A percentile compares a stretch with the other conserved stretches of the same genome.
Evolutionary conservation across 2,888 invertebrate species (phyloP).

Genomic region (Hermaeophaga mercurialis): DNA sequence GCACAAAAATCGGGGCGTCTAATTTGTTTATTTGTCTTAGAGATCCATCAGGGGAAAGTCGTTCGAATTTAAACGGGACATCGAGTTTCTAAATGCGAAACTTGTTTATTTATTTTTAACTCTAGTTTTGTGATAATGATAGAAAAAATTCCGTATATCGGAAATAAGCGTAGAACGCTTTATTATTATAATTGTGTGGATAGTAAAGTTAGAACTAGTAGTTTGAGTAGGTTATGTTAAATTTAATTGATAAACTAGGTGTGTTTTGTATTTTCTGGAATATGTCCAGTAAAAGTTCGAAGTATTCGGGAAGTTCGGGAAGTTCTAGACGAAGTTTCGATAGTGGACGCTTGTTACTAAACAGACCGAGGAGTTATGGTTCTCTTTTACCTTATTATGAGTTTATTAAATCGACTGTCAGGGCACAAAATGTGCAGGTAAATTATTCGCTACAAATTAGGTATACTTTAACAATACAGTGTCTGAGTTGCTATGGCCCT

Average conservation of each 20-base stretch:
- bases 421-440: slow-evolving; percentile 47
- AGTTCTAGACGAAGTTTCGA: slow-evolving; percentile 39
- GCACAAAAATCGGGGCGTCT: too few relatives aligned
- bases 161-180: background rate
- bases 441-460: too few relatives aligned
- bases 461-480: too few relatives aligned
- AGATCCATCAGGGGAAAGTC: too few relatives aligned
- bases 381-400: slow-evolving; percentile 68
- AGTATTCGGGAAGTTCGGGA: slow-evolving; percentile 26
- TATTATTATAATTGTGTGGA: slow-evolving; percentile 12
- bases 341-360: slow-evolving; percentile 47
- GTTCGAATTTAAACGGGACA: too few relatives aligned
- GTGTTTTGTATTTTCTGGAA: slow-evolving; percentile 9
- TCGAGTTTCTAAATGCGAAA: too few relatives aligned
- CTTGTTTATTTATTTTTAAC: slow-evolving; percentile 1
- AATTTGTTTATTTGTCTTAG: too few relatives aligned
- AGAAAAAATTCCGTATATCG: background rate
- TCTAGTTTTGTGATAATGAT: slow-evolving; percentile 10
- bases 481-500: too few relatives aligned
- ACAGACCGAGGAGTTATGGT: slow-evolving; percentile 64
- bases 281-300: slow-evolving; percentile 36
- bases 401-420: slow-evolving; percentile 62
- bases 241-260: too few relatives aligned
- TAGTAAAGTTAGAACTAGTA: slow-evolving; percentile 17
- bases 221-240: too few relatives aligned